These are phyloP conservation scores for Subanguina moxae DNA, from an alignment of 1,140 invertebrate genomes.

Conservation along the genomic window DNA sequence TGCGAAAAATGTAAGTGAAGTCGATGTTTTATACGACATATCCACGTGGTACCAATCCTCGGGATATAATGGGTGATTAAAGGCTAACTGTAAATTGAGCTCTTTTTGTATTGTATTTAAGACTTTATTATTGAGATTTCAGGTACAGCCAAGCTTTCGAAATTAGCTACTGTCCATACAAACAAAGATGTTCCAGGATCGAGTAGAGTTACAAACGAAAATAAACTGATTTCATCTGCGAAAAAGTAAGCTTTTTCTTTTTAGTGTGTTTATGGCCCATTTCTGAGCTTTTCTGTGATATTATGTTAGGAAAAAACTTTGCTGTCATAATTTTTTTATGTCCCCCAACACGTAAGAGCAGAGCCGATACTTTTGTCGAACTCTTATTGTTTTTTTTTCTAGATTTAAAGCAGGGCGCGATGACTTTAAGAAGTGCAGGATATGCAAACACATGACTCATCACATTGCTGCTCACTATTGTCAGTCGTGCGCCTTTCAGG, in stretches of 20 bases:
- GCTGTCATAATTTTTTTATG: too few relatives aligned
- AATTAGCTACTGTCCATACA: constrained; percentile 35
- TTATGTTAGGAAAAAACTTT: too few relatives aligned
- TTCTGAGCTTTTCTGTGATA: too few relatives aligned
- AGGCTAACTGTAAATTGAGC: too few relatives aligned
- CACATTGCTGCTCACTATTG: constrained; percentile 15
- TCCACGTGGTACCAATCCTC: too few relatives aligned
- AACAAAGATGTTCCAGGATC: constrained; percentile 8
- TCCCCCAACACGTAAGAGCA: too few relatives aligned
- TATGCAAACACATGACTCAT: constrained; percentile 39
- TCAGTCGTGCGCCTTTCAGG: constrained; percentile 4
- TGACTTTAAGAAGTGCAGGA: constrained; percentile 38
- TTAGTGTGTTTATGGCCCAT: not conserved
- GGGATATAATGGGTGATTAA: too few relatives aligned
- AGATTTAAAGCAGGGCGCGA: constrained; percentile 39
- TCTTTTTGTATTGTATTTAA: not conserved
- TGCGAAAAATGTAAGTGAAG: constrained; percentile 40
- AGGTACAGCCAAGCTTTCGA: constrained; percentile 30
- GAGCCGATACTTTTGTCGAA: too few relatives aligned
- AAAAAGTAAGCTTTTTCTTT: constrained; percentile 24
- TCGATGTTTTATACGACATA: not conserved
- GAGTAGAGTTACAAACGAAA: constrained; percentile 38
- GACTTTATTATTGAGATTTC: not conserved
- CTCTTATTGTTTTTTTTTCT: not conserved
- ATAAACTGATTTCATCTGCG: constrained; percentile 35